Percentiles rank a stretch among this genome's conserved stretches.
Evolutionary conservation across 2,888 invertebrate species (phyloP).

Genomic region (Marronus borbonicus): DNA sequence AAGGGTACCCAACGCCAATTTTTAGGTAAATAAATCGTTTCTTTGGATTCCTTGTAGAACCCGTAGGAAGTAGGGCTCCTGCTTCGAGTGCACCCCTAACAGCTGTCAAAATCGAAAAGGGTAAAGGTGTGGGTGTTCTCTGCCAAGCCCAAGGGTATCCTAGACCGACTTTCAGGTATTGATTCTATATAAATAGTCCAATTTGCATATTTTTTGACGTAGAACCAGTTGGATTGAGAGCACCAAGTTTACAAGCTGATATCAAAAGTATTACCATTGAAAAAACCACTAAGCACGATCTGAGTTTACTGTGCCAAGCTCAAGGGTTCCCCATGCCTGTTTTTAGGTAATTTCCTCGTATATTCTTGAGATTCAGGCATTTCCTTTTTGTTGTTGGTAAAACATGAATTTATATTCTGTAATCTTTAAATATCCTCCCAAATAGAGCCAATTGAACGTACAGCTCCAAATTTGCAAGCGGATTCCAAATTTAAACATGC

Average conservation of each 20-base stretch:
- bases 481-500: constrained; percentile 64
- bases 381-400: neutral
- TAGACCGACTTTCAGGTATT: constrained; percentile 82
- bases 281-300: constrained; percentile 54
- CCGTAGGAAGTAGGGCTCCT: constrained; percentile 75
- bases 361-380: constrained; percentile 38
- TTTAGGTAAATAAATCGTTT: constrained; percentile 71
- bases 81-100: constrained; percentile 78
- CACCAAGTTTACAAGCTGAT: constrained; percentile 65
- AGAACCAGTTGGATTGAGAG: constrained; percentile 51
- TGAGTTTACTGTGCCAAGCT: constrained; percentile 77
- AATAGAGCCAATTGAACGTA: constrained; percentile 66
- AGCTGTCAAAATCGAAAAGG: constrained; percentile 73
- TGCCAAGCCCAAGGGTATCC: constrained; percentile 86
- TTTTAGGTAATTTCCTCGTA: constrained; percentile 72
- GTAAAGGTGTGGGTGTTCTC: constrained; percentile 76
- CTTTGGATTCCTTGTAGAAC: constrained; percentile 67
- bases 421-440: constrained; percentile 22
- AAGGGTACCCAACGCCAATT: constrained; percentile 74
- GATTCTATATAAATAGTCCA: neutral
- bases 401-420: neutral
- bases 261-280: constrained; percentile 63
- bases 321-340: constrained; percentile 78
- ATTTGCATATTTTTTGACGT: constrained; percentile 55
- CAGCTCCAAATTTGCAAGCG: constrained; percentile 65